These are phyloP conservation scores for Eupristina koningsbergeri DNA, from an alignment of 1,140 invertebrate genomes.

Conservation along the genomic window DNA sequence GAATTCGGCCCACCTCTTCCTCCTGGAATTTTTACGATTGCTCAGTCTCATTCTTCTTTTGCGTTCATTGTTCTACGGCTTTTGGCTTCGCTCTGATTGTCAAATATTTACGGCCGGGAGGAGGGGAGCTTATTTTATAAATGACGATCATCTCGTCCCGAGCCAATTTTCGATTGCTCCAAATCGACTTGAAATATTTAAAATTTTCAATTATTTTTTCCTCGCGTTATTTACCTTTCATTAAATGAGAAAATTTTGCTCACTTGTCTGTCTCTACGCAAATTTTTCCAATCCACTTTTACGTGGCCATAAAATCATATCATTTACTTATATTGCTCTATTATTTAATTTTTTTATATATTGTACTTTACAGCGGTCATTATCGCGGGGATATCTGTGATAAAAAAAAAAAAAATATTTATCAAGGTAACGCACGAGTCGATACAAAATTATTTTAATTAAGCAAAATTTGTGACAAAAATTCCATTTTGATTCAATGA, in stretches of 20 bases:
- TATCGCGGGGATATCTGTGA: no score
- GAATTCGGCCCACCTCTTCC: constrained; percentile 17
- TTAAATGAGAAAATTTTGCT: not conserved
- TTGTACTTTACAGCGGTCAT: no score
- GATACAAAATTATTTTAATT: no score
- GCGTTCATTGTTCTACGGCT: not conserved
- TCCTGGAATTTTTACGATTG: constrained; percentile 48
- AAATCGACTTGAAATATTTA: not conserved
- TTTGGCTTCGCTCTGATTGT: constrained; percentile 5
- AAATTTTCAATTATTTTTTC: not conserved
- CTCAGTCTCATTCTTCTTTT: not conserved
- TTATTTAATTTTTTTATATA: no score
- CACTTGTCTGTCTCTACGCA: not conserved
- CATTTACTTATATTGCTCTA: not conserved
- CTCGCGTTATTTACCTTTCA: not conserved
- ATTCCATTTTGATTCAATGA: no score
- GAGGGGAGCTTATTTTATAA: constrained; percentile 10
- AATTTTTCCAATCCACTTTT: not conserved
- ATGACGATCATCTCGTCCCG: not conserved
- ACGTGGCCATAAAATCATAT: not conserved
- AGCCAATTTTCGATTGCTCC: not conserved
- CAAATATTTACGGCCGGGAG: constrained; percentile 17
- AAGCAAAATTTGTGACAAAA: no score
- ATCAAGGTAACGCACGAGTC: no score
- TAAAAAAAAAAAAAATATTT: no score